Evolutionary conservation across 2,888 invertebrate species (phyloP).

Genomic region (Eilema depressum): DNA sequence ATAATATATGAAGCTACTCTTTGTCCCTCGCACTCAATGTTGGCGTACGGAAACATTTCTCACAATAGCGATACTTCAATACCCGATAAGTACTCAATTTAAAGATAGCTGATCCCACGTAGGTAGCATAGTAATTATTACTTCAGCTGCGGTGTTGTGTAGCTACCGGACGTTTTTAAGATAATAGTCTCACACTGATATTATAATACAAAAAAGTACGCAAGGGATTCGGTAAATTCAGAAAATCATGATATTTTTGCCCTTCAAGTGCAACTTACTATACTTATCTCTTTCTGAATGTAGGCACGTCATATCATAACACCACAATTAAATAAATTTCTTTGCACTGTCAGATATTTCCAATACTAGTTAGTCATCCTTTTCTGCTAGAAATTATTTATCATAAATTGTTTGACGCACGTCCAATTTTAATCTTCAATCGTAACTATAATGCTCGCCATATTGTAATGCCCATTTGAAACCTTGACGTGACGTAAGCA

Average conservation of each 20-base stretch:
- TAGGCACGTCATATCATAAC: no score
- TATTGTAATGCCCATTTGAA: not conserved
- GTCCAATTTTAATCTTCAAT: no score
- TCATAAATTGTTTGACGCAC: no score
- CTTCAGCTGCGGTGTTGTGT: not conserved
- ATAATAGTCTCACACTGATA: not conserved
- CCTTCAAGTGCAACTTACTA: not conserved
- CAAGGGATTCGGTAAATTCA: not conserved
- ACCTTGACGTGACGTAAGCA: not conserved
- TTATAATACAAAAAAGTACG: not conserved
- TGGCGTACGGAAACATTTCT: constrained; percentile 32
- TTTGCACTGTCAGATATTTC: no score
- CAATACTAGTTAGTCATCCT: no score
- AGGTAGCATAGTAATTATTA: constrained; percentile 19
- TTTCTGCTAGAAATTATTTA: no score
- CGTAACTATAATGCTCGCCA: not conserved
- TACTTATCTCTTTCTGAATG: not conserved
- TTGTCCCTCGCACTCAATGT: constrained; percentile 48
- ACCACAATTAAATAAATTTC: not conserved
- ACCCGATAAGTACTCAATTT: constrained; percentile 30
- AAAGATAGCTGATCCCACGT: constrained; percentile 16
- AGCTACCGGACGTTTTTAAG: not conserved
- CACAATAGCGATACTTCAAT: constrained; percentile 32
- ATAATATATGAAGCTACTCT: constrained; percentile 41
- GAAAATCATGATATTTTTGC: not conserved